phyloP scores from a whole-genome alignment of 2,797 vertebrate genomes.

The Spinibarbus caldwelli region DNA sequence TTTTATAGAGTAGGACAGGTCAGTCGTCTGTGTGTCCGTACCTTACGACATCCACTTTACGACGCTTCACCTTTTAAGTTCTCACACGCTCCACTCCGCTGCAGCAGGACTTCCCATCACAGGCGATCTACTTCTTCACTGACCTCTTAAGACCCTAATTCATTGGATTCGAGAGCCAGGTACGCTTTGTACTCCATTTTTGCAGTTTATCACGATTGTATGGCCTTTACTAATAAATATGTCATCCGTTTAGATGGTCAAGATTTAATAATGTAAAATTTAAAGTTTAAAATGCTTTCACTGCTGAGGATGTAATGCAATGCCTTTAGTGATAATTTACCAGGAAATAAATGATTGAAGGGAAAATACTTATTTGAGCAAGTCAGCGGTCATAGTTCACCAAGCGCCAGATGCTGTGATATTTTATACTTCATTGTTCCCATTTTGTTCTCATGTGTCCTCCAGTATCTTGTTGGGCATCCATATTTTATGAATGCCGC shows the following conservation, averaged over 20 bases:
- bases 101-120: constrained; percentile 25
- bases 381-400: constrained; percentile 53
- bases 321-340: constrained; percentile 25
- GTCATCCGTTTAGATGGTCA: background rate
- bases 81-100: background rate
- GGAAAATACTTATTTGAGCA: constrained; percentile 53
- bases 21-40: constrained; percentile 22
- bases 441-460: constrained; percentile 46
- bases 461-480: constrained; percentile 42
- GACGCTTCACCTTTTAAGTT: constrained; percentile 48
- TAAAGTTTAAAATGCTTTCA: constrained; percentile 17
- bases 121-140: background rate
- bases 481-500: constrained; percentile 61
- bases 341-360: constrained; percentile 51
- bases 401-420: constrained; percentile 56
- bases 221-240: constrained; percentile 14
- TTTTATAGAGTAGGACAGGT: constrained; percentile 37
- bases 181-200: constrained; percentile 18
- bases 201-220: background rate
- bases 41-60: constrained; percentile 35
- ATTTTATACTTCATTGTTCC: constrained; percentile 55
- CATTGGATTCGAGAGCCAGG: constrained; percentile 33
- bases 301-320: background rate
- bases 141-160: constrained; percentile 29
- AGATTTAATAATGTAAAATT: constrained; percentile 1